Evolutionary conservation across 2,113 vertebrate genomes (phyloP).

Genomic region (Orthonyx spaldingii): DNA sequence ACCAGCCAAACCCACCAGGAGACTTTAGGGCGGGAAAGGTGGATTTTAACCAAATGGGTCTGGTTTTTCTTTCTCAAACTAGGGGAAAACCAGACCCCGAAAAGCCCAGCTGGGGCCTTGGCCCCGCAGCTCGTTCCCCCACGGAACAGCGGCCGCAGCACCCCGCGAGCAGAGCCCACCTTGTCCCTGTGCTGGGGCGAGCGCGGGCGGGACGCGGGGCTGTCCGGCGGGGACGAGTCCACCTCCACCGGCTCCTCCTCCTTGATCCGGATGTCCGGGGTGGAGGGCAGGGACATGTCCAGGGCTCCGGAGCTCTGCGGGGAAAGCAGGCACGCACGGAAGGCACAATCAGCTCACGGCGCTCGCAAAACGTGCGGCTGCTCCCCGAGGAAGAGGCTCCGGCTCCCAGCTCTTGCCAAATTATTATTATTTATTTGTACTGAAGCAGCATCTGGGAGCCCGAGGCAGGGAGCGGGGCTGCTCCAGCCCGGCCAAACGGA

Average conservation of each 20-base stretch:
- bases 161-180: conserved; percentile 20
- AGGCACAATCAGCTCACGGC: neutral
- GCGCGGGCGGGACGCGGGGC: conserved; percentile 77
- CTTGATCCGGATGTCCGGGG: conserved; percentile 89
- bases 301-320: conserved; percentile 74
- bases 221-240: conserved; percentile 86
- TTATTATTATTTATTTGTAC: conserved; percentile 1
- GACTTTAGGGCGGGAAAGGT: no score
- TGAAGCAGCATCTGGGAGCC: neutral
- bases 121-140: neutral
- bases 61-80: no score
- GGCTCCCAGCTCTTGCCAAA: neutral
- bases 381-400: neutral
- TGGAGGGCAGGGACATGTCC: conserved; percentile 89
- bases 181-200: conserved; percentile 61
- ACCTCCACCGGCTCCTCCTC: conserved; percentile 89
- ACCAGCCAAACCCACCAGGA: neutral
- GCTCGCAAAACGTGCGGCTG: neutral
- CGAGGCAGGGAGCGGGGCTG: neutral
- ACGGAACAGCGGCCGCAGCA: fast-evolving
- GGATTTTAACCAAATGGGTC: neutral
- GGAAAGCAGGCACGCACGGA: neutral
- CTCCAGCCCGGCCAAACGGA: neutral
- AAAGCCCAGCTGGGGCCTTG: neutral
- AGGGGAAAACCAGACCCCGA: no score